These are phyloP conservation scores for Antitype chi DNA, from an alignment of 2,888 invertebrate genomes.

Conservation along the genomic window DNA sequence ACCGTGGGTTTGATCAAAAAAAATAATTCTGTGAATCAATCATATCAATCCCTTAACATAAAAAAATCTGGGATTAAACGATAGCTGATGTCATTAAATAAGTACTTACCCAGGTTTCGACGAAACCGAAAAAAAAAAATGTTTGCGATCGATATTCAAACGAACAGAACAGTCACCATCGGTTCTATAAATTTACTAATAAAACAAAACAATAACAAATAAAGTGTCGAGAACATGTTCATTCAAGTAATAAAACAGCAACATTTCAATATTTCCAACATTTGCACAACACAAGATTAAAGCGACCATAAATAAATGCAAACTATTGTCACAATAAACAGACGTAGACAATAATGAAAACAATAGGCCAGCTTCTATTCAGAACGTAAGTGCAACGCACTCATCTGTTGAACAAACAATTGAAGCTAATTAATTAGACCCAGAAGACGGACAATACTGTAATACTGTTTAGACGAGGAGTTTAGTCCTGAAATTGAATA, in stretches of 20 bases:
- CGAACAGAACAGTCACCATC: not conserved
- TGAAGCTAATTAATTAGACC: slow-evolving; percentile 17
- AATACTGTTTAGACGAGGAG: not conserved
- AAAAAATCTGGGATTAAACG: too few species aligned
- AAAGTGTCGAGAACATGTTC: not conserved
- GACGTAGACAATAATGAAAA: not conserved
- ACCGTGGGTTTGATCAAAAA: not conserved
- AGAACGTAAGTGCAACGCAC: slow-evolving; percentile 21
- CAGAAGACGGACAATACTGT: not conserved
- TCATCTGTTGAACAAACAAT: slow-evolving; percentile 15
- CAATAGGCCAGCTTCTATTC: slow-evolving; percentile 8
- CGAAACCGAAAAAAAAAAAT: not conserved
- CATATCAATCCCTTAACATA: not conserved
- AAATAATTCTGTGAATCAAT: not conserved
- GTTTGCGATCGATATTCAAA: not conserved
- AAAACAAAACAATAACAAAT: slow-evolving; percentile 5
- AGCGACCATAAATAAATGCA: slow-evolving; percentile 18
- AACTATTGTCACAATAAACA: slow-evolving; percentile 4
- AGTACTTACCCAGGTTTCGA: not conserved
- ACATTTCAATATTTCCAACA: slow-evolving; percentile 4
- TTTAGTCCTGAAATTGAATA: not conserved
- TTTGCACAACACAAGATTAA: not conserved
- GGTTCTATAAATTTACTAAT: slow-evolving; percentile 6
- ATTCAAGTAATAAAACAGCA: slow-evolving; percentile 4
- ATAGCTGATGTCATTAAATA: not conserved